These are phyloP conservation scores for Mareca penelope DNA, from an alignment of 2,797 vertebrate species.

Conservation along the genomic window DNA sequence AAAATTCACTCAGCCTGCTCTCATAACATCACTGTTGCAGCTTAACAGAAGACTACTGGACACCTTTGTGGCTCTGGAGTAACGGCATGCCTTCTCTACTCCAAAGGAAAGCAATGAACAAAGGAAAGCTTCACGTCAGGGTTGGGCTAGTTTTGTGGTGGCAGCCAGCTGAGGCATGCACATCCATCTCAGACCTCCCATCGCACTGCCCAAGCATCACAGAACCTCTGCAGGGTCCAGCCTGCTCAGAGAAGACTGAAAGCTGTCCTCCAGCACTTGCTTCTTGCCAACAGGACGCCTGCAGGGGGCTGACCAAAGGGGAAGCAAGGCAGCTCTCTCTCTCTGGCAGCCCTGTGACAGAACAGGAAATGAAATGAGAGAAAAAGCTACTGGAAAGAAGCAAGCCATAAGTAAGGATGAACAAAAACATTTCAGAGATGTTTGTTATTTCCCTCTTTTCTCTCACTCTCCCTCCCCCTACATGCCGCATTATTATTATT, in stretches of 20 bases:
- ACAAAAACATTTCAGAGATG: neutral
- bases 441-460: neutral
- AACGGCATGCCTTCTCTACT: neutral
- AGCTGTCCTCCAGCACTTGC: neutral
- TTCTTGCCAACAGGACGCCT: neutral
- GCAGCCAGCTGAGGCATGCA: neutral
- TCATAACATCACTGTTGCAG: neutral
- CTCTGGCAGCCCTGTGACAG: neutral
- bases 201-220: neutral
- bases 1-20: neutral
- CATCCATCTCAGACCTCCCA: neutral
- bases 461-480: neutral
- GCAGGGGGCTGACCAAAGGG: neutral
- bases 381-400: neutral
- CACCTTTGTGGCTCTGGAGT: neutral
- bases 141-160: neutral
- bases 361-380: neutral
- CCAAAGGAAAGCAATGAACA: neutral
- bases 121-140: neutral
- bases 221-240: neutral
- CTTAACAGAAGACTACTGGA: neutral
- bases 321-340: neutral
- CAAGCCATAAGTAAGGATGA: neutral
- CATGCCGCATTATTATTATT: neutral
- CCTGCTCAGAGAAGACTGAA: neutral